These are phyloP conservation scores for Sparus aurata DNA, from an alignment of 2,797 vertebrate genomes.

Conservation along the genomic window DNA sequence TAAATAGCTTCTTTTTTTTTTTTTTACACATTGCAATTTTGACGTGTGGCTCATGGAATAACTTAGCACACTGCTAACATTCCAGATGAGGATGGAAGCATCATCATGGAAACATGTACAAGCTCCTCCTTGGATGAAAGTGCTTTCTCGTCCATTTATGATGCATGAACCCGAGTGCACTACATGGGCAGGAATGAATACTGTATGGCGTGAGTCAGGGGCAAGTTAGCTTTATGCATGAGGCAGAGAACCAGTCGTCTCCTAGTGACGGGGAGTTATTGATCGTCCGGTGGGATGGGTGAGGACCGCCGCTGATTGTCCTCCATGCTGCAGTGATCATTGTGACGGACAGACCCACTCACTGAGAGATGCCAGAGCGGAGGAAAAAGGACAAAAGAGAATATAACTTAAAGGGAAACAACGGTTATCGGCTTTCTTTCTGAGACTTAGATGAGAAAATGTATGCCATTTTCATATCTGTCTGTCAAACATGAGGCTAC, in stretches of 20 bases:
- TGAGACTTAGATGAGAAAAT: neutral
- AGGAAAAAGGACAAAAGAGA: neutral
- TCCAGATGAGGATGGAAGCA: neutral
- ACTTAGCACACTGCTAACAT: constrained; percentile 19
- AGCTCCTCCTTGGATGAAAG: constrained; percentile 10
- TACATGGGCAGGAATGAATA: constrained; percentile 49
- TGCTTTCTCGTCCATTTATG: constrained; percentile 50
- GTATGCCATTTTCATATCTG: neutral
- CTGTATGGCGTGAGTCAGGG: constrained; percentile 39
- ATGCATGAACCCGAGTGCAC: constrained; percentile 42
- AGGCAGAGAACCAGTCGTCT: neutral
- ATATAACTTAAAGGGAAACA: neutral
- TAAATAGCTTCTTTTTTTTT: constrained; percentile 25
- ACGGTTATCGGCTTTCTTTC: neutral
- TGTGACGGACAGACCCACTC: constrained; percentile 21
- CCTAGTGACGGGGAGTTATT: constrained; percentile 51
- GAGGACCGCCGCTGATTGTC: constrained; percentile 39
- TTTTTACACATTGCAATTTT: constrained; percentile 21
- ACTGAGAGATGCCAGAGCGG: constrained; percentile 19
- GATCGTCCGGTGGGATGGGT: constrained; percentile 23
- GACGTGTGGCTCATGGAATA: constrained; percentile 12
- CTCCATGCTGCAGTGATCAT: constrained; percentile 12
- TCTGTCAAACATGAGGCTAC: neutral
- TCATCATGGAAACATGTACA: constrained; percentile 8
- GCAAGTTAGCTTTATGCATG: constrained; percentile 12